Conservation (phyloP, 2,113 vertebrate species). For the Brachirus orientalis region DNA sequence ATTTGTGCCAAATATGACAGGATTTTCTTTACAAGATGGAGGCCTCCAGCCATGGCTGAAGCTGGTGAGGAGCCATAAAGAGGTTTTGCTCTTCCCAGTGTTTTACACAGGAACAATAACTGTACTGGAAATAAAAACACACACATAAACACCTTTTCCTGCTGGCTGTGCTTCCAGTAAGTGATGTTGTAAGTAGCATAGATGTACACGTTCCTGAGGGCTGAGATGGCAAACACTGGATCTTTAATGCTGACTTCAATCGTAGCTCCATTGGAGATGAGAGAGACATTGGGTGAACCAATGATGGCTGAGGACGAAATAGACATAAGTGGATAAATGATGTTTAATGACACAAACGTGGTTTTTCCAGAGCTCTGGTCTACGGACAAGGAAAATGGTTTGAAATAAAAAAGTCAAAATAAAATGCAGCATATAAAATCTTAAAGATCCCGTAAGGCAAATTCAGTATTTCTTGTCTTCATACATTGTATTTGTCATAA, state of each 20-base stretch:
- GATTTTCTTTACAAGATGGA: too few species aligned
- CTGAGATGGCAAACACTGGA: conserved; percentile 44
- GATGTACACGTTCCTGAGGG: conserved; percentile 25
- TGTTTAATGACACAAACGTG: neutral
- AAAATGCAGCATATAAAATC: too few species aligned
- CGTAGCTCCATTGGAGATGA: conserved; percentile 24
- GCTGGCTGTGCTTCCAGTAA: conserved; percentile 70
- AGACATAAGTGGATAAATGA: neutral
- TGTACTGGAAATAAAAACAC: neutral
- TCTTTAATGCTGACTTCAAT: conserved; percentile 67
- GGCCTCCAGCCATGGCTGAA: too few species aligned
- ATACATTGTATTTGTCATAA: too few species aligned
- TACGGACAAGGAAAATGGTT: too few species aligned
- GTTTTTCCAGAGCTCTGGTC: too few species aligned
- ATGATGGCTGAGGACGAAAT: conserved; percentile 62
- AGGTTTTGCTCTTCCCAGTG: neutral
- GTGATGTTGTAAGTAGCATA: conserved; percentile 49
- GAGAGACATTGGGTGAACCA: conserved; percentile 61
- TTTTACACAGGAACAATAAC: neutral
- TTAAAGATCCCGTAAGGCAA: too few species aligned
- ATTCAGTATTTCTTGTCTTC: too few species aligned
- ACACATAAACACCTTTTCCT: conserved; percentile 49
- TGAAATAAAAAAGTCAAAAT: too few species aligned
- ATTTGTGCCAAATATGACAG: too few species aligned
- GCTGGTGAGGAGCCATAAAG: too few species aligned